A percentile compares a stretch with the other conserved stretches of the same genome.
Evolutionary conservation across 2,888 invertebrate genomes (phyloP).

Genomic region (Sicus ferrugineus): DNA sequence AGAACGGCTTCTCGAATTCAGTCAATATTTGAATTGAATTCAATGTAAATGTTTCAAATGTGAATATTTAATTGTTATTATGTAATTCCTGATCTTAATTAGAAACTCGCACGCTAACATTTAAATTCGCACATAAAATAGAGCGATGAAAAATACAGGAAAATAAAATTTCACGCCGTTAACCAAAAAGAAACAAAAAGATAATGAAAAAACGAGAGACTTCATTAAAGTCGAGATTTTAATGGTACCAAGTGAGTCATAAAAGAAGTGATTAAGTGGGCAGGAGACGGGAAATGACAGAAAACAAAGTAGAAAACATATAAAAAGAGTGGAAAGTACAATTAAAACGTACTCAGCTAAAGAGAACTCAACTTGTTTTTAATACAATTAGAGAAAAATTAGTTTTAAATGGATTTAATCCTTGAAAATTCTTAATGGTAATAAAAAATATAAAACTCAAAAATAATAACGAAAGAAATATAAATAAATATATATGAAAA

Average conservation of each 20-base stretch:
- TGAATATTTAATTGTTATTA: slow-evolving; percentile 21
- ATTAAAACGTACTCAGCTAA: too few species aligned
- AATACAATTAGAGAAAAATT: too few species aligned
- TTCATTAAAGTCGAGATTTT: slow-evolving; percentile 11
- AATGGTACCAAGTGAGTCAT: not conserved
- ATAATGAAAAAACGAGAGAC: slow-evolving; percentile 15
- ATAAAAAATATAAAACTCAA: too few species aligned
- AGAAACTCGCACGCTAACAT: slow-evolving; percentile 1
- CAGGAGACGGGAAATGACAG: not conserved
- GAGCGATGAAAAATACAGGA: not conserved
- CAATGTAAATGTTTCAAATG: slow-evolving; percentile 5
- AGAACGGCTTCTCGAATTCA: too few species aligned
- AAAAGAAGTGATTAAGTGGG: not conserved
- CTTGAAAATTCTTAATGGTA: too few species aligned
- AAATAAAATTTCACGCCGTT: not conserved
- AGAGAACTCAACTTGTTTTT: too few species aligned
- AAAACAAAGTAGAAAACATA: too few species aligned
- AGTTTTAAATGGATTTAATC: too few species aligned
- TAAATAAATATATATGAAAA: too few species aligned
- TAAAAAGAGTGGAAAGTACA: too few species aligned
- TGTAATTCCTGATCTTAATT: slow-evolving; percentile 13
- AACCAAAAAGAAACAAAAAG: not conserved
- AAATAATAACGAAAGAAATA: too few species aligned
- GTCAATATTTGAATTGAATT: not conserved
- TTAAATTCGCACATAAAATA: not conserved